Evolutionary conservation across 2,888 invertebrate species (phyloP).

Genomic region (Mythimna vitellina): DNA sequence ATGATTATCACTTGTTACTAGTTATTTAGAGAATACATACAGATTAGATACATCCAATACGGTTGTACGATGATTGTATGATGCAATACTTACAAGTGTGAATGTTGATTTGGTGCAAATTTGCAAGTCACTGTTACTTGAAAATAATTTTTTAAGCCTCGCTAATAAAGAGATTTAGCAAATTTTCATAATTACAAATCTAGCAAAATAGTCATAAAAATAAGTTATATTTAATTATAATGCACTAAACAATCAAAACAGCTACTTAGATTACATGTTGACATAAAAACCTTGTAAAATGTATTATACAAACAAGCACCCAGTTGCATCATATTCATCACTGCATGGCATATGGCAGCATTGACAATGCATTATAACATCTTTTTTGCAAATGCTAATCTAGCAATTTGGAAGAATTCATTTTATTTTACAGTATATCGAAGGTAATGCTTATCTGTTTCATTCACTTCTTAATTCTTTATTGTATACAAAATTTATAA

Average conservation of each 20-base stretch:
- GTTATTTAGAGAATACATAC: slow-evolving; percentile 53
- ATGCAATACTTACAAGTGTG: slow-evolving; percentile 72
- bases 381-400: not conserved
- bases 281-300: slow-evolving; percentile 1
- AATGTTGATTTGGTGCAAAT: slow-evolving; percentile 38
- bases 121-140: slow-evolving; percentile 42
- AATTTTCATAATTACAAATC: not conserved
- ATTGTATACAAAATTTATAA: too few relatives aligned
- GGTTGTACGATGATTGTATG: slow-evolving; percentile 66
- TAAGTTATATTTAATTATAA: not conserved
- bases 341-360: slow-evolving; percentile 1
- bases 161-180: slow-evolving; percentile 1
- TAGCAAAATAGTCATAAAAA: not conserved
- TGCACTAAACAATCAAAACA: slow-evolving; percentile 1
- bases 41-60: slow-evolving; percentile 69
- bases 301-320: not conserved
- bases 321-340: slow-evolving; percentile 23
- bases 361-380: not conserved
- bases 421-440: not conserved
- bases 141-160: not conserved
- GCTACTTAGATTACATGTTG: not conserved
- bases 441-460: not conserved
- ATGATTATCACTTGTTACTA: slow-evolving; percentile 57
- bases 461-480: not conserved
- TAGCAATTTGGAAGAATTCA: not conserved